A percentile compares a stretch with the other conserved stretches of the same genome.
These are phyloP conservation scores for Ostrea edulis DNA, from an alignment of 1,140 invertebrate species.

Conservation along the genomic window DNA sequence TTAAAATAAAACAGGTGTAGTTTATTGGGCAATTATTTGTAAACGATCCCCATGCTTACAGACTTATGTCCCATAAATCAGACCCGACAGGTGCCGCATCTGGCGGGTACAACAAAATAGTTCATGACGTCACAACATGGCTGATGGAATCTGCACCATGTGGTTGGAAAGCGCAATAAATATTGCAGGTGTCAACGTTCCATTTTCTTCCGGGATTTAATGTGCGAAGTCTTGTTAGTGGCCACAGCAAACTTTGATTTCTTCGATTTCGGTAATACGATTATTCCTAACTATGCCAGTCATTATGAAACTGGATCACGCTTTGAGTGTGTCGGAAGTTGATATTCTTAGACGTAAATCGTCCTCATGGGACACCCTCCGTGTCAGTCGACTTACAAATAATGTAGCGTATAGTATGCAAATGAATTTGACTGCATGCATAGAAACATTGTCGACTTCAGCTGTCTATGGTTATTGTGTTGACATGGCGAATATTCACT, in stretches of 20 bases:
- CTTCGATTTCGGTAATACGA: constrained; percentile 2
- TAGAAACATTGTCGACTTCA: too few relatives aligned
- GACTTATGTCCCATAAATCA: background rate
- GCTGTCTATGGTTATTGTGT: too few relatives aligned
- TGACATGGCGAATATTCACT: too few relatives aligned
- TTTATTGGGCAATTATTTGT: constrained; percentile 33
- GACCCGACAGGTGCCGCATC: background rate
- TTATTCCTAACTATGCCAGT: background rate
- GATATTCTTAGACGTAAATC: background rate
- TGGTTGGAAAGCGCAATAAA: background rate
- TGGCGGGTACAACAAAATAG: background rate
- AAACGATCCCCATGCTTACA: background rate
- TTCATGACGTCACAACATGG: background rate
- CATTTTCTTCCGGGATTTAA: background rate
- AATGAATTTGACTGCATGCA: too few relatives aligned
- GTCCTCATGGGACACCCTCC: background rate
- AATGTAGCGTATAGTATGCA: too few relatives aligned
- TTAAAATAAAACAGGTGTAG: constrained; percentile 24
- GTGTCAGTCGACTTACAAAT: background rate
- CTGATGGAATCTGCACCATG: background rate
- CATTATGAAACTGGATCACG: background rate
- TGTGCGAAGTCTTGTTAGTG: background rate
- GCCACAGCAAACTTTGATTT: background rate
- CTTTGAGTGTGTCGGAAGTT: background rate
- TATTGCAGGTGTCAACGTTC: background rate